Conservation (phyloP, 1,140 invertebrate genomes). For the Cherax destructor region DNA sequence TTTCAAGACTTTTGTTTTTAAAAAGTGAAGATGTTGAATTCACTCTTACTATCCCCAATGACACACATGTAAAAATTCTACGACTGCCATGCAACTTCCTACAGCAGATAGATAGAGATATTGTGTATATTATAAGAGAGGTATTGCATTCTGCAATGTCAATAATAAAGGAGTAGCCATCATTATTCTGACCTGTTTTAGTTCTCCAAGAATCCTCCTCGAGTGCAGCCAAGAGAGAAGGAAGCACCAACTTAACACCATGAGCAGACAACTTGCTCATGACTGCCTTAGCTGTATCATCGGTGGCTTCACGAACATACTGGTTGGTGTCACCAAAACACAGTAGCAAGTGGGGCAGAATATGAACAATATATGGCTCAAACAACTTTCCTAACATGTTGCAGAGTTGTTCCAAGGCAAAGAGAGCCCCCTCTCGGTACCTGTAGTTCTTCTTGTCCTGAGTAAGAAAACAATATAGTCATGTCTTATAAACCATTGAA, state of each 20-base stretch:
- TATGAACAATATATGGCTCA: conserved; percentile 98
- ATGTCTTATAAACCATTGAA: background rate
- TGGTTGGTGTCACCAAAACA: conserved; percentile 96
- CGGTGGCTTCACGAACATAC: conserved; percentile 91
- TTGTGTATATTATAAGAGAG: too few species aligned
- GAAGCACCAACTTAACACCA: conserved; percentile 96
- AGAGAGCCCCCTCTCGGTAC: conserved; percentile 94
- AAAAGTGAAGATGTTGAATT: too few species aligned
- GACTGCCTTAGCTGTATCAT: conserved; percentile 95
- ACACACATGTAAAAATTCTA: too few species aligned
- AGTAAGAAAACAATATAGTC: conserved; percentile 74
- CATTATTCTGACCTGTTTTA: conserved; percentile 82
- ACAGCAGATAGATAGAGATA: too few species aligned
- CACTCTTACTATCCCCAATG: too few species aligned
- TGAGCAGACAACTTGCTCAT: conserved; percentile 98
- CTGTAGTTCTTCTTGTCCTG: conserved; percentile 97
- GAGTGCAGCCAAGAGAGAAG: conserved; percentile 91
- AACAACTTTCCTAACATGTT: conserved; percentile 95
- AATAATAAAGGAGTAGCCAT: too few species aligned
- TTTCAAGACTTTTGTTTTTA: too few species aligned
- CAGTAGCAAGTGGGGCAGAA: conserved; percentile 93
- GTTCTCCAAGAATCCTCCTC: conserved; percentile 99
- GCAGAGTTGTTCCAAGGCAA: conserved; percentile 98
- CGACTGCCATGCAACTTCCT: too few species aligned
- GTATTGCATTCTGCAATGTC: too few species aligned